These are phyloP conservation scores for Buphagus erythrorhynchus DNA, from an alignment of 2,797 vertebrate genomes.

Conservation along the genomic window DNA sequence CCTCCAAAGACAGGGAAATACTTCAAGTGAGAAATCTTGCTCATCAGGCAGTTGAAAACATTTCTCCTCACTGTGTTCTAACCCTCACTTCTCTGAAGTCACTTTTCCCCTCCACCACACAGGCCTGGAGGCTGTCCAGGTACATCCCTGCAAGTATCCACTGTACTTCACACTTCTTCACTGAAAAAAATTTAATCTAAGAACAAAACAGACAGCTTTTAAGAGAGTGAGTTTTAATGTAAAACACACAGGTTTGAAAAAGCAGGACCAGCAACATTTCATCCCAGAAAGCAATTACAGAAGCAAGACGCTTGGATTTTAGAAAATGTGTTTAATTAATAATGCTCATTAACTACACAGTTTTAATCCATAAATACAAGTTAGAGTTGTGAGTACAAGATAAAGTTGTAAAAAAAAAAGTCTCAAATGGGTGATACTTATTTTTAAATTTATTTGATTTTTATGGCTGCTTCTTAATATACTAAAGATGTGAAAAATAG, in stretches of 20 bases:
- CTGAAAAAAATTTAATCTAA: neutral
- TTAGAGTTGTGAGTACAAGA: neutral
- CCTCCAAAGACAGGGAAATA: neutral
- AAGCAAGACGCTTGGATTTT: conserved; percentile 1
- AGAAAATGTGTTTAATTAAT: conserved; percentile 62
- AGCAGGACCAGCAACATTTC: neutral
- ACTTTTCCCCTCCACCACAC: neutral
- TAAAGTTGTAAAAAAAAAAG: conserved; percentile 30
- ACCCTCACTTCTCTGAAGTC: neutral
- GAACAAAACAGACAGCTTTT: neutral
- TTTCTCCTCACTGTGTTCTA: neutral
- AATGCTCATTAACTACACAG: conserved; percentile 48
- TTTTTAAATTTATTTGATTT: conserved; percentile 35
- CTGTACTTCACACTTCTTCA: neutral
- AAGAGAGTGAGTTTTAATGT: neutral
- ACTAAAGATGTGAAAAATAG: neutral
- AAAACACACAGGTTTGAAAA: neutral
- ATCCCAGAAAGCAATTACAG: conserved; percentile 20
- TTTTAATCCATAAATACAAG: conserved; percentile 63
- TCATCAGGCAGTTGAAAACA: neutral
- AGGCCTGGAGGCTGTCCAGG: neutral
- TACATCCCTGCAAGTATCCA: neutral
- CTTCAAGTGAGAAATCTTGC: neutral
- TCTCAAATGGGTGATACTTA: neutral
- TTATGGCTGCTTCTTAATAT: neutral